Conservation (phyloP, 2,888 invertebrate species). For the Drosophila diplacantha region DNA sequence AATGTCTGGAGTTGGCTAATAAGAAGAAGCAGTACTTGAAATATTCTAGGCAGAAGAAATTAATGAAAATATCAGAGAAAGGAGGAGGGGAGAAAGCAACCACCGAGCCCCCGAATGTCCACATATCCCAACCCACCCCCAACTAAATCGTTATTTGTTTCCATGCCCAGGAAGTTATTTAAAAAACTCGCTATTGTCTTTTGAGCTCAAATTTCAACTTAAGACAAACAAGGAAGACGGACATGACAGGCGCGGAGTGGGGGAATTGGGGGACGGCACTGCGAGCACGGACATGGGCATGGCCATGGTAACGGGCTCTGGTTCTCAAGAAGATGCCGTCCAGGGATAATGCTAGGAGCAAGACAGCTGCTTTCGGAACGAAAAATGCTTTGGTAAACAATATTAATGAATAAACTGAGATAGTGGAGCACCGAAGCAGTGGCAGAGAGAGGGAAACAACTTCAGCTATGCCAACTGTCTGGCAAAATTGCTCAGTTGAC, state of each 20-base stretch:
- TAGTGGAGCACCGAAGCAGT: constrained; percentile 22
- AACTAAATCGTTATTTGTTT: constrained; percentile 47
- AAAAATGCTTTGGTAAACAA: constrained; percentile 73
- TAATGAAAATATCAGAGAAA: constrained; percentile 51
- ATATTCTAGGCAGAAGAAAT: constrained; percentile 59
- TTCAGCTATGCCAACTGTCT: constrained; percentile 35
- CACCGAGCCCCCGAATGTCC: constrained; percentile 46
- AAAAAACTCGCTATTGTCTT: constrained; percentile 70
- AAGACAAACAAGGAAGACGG: constrained; percentile 66
- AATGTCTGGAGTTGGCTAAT: constrained; percentile 50
- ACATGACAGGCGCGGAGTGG: constrained; percentile 57
- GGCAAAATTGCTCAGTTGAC: constrained; percentile 21
- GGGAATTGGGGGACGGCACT: constrained; percentile 12
- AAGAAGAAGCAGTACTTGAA: constrained; percentile 46
- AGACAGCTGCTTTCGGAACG: constrained; percentile 52
- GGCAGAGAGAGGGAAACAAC: constrained; percentile 19
- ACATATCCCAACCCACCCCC: constrained; percentile 46
- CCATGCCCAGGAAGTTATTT: constrained; percentile 56
- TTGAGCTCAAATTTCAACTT: constrained; percentile 74
- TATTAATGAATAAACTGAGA: constrained; percentile 71
- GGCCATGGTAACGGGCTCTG: constrained; percentile 37
- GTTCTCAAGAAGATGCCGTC: constrained; percentile 43
- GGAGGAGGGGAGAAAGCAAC: constrained; percentile 20
- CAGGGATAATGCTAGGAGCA: constrained; percentile 52
- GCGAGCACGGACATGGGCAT: constrained; percentile 12